Conservation (phyloP, 2,888 invertebrate genomes). For the Dromius quadrimaculatus region DNA sequence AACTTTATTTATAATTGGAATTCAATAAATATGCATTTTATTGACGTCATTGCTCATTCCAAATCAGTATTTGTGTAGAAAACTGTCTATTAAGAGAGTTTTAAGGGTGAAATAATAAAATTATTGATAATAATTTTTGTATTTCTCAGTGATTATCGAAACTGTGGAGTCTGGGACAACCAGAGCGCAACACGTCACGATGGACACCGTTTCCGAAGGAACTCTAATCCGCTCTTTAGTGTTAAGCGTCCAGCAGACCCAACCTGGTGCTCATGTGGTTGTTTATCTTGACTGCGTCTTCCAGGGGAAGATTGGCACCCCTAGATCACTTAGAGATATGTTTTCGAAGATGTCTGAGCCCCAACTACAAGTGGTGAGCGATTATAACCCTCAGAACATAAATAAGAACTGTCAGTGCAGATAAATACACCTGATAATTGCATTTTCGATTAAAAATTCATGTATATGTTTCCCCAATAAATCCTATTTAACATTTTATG, state of each 20-base stretch:
- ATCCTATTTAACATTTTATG: too few relatives aligned
- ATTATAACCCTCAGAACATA: too few relatives aligned
- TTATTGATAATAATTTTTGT: constrained; percentile 16
- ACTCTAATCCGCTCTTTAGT: constrained; percentile 72
- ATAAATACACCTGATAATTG: too few relatives aligned
- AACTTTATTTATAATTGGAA: too few relatives aligned
- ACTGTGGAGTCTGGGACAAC: constrained; percentile 72
- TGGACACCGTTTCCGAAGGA: constrained; percentile 70
- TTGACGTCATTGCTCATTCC: too few relatives aligned
- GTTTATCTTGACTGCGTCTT: constrained; percentile 76
- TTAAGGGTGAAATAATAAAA: neutral
- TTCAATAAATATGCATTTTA: too few relatives aligned
- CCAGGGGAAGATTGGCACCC: constrained; percentile 74
- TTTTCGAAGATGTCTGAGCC: constrained; percentile 69
- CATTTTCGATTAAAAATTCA: too few relatives aligned
- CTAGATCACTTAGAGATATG: constrained; percentile 72
- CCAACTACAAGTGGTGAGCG: constrained; percentile 72
- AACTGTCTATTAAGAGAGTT: too few relatives aligned
- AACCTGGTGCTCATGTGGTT: constrained; percentile 72
- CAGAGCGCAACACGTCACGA: constrained; percentile 73
- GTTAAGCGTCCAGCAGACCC: constrained; percentile 69
- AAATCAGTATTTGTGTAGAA: too few relatives aligned
- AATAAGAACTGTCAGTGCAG: too few relatives aligned
- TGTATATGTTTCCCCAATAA: too few relatives aligned
- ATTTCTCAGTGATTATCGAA: constrained; percentile 74